A percentile compares a stretch with the other conserved stretches of the same genome.
These are phyloP conservation scores for Campoplex capitator DNA, from an alignment of 2,888 invertebrate genomes.

Conservation along the genomic window DNA sequence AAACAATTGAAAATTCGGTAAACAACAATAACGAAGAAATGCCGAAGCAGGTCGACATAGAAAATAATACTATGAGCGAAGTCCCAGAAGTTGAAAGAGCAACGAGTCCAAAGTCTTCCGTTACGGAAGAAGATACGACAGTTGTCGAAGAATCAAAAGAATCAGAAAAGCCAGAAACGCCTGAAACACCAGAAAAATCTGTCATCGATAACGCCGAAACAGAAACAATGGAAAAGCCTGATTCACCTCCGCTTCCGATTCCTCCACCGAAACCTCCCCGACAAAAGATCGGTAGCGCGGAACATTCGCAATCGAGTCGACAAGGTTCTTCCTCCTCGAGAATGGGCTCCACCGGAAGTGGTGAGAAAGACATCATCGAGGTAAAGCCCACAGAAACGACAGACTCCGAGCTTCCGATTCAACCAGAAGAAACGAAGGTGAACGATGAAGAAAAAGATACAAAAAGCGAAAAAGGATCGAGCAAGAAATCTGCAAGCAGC, in stretches of 20 bases:
- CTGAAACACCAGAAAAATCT: slow-evolving; percentile 12
- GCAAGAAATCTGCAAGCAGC: slow-evolving; percentile 69
- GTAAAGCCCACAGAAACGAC: slow-evolving; percentile 63
- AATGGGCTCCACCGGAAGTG: slow-evolving; percentile 53
- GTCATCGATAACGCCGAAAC: slow-evolving; percentile 28
- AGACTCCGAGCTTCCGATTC: slow-evolving; percentile 60
- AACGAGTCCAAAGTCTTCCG: slow-evolving; percentile 65
- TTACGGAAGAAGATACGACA: slow-evolving; percentile 17
- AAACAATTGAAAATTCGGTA: slow-evolving; percentile 22
- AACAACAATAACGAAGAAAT: slow-evolving; percentile 41
- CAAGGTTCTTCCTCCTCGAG: slow-evolving; percentile 64
- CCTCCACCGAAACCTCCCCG: slow-evolving; percentile 84
- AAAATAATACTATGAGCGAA: slow-evolving; percentile 33
- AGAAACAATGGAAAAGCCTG: slow-evolving; percentile 56
- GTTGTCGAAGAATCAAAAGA: slow-evolving; percentile 28
- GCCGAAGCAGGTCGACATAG: slow-evolving; percentile 26
- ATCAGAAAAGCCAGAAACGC: too few relatives aligned
- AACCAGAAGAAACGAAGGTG: slow-evolving; percentile 71
- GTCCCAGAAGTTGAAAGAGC: slow-evolving; percentile 4
- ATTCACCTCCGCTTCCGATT: slow-evolving; percentile 75
- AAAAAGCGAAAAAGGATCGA: slow-evolving; percentile 80
- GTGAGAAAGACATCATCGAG: slow-evolving; percentile 30
- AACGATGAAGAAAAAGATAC: slow-evolving; percentile 54
- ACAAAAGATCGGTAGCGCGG: slow-evolving; percentile 85
- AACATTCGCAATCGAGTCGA: slow-evolving; percentile 80